Percentiles rank a stretch among this genome's conserved stretches.
Conservation (phyloP, 2,888 invertebrate species). For the Harpagoxenus sublaevis region DNA sequence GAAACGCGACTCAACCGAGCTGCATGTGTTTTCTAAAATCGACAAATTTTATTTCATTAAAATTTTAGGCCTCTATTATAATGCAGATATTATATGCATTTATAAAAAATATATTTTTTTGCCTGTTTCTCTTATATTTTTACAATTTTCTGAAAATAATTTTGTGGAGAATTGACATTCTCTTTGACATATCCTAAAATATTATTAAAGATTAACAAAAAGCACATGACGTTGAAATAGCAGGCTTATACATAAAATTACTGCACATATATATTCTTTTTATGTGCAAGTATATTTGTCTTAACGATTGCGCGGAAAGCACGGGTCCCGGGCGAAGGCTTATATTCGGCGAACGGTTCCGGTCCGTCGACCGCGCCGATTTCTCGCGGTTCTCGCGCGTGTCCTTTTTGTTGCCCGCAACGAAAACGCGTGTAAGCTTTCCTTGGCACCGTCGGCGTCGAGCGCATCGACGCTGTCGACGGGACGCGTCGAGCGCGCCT, state of each 20-base stretch:
- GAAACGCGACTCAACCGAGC: not conserved
- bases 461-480: slow-evolving; percentile 47
- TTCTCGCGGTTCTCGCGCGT: slow-evolving; percentile 39
- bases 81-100: not conserved
- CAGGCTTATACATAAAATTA: not conserved
- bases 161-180: not conserved
- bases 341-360: not conserved
- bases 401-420: slow-evolving; percentile 65
- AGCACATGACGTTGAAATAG: too few relatives aligned
- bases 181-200: not conserved
- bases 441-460: slow-evolving; percentile 62
- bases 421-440: slow-evolving; percentile 68
- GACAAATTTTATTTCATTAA: not conserved
- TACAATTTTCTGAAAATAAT: not conserved
- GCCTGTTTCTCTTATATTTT: not conserved
- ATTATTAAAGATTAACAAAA: not conserved
- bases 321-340: not conserved
- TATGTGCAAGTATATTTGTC: not conserved
- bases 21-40: not conserved
- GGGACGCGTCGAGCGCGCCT: slow-evolving; percentile 56
- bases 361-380: slow-evolving; percentile 17
- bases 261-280: not conserved
- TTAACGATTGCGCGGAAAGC: not conserved
- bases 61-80: not conserved
- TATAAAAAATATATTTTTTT: not conserved